These are phyloP conservation scores for Tuta absoluta DNA, from an alignment of 2,888 invertebrate genomes.

Conservation along the genomic window DNA sequence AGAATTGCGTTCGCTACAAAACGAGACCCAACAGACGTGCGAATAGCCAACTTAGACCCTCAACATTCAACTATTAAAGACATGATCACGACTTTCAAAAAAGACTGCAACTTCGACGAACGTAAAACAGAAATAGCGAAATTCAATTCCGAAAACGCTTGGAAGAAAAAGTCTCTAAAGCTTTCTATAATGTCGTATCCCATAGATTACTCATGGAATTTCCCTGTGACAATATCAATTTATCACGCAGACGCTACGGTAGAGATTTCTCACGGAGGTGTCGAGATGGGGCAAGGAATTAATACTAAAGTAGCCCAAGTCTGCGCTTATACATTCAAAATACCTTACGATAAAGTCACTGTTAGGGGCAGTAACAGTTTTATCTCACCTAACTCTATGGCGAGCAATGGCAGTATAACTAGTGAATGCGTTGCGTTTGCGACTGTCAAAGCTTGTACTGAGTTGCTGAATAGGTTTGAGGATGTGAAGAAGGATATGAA, in stretches of 20 bases:
- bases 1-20: slow-evolving; percentile 80
- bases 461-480: slow-evolving; percentile 68
- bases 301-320: slow-evolving; percentile 86
- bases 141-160: slow-evolving; percentile 85
- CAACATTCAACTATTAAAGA: slow-evolving; percentile 58
- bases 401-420: slow-evolving; percentile 86
- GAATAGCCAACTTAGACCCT: slow-evolving; percentile 74
- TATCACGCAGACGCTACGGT: slow-evolving; percentile 86
- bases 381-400: slow-evolving; percentile 84
- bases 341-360: slow-evolving; percentile 80
- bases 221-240: slow-evolving; percentile 82
- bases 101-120: slow-evolving; percentile 78
- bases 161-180: slow-evolving; percentile 86
- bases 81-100: slow-evolving; percentile 81
- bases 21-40: slow-evolving; percentile 82
- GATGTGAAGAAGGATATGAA: slow-evolving; percentile 55
- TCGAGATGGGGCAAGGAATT: slow-evolving; percentile 90
- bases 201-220: slow-evolving; percentile 76
- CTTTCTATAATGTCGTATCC: slow-evolving; percentile 85
- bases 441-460: slow-evolving; percentile 76
- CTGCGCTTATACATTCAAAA: slow-evolving; percentile 84
- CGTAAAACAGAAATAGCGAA: slow-evolving; percentile 73
- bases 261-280: slow-evolving; percentile 84
- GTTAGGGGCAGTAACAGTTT: slow-evolving; percentile 52
- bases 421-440: slow-evolving; percentile 86